Evolutionary conservation across 1,140 invertebrate genomes (phyloP).

Genomic region (Drosophila littoralis): DNA sequence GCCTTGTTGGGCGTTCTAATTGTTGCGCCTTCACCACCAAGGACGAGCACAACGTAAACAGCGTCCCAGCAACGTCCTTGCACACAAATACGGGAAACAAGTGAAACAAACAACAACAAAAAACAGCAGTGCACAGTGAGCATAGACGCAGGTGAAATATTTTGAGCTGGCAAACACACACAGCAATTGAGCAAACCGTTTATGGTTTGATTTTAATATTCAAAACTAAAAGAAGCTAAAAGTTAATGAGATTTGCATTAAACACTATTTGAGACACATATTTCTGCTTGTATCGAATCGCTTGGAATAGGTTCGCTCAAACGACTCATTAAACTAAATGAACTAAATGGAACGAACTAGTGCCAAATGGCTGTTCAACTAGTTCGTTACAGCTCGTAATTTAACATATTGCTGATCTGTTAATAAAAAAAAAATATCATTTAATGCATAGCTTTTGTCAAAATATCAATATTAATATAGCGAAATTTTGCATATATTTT

Average conservation of each 20-base stretch:
- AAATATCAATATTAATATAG: too few species aligned
- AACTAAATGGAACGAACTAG: neutral
- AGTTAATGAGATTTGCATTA: slow-evolving; percentile 38
- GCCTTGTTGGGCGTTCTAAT: slow-evolving; percentile 69
- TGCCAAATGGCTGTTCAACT: neutral
- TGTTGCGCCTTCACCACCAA: slow-evolving; percentile 70
- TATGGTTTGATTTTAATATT: slow-evolving; percentile 1
- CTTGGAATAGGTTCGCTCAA: neutral
- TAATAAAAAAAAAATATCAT: neutral
- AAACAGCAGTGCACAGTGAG: slow-evolving; percentile 3
- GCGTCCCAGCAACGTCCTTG: slow-evolving; percentile 61
- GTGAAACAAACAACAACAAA: slow-evolving; percentile 37
- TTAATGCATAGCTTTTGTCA: too few species aligned
- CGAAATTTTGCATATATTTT: too few species aligned
- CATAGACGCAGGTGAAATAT: neutral
- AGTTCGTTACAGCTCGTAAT: neutral
- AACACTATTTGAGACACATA: slow-evolving; percentile 54
- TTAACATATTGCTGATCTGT: neutral
- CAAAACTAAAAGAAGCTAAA: slow-evolving; percentile 28
- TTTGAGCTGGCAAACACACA: neutral
- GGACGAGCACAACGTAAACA: slow-evolving; percentile 43
- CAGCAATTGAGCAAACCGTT: neutral
- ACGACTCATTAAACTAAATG: slow-evolving; percentile 1
- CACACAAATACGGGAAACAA: slow-evolving; percentile 47
- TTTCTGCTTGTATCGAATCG: slow-evolving; percentile 10